Conservation (phyloP, 2,797 vertebrate species). For the Crax fasciolata region DNA sequence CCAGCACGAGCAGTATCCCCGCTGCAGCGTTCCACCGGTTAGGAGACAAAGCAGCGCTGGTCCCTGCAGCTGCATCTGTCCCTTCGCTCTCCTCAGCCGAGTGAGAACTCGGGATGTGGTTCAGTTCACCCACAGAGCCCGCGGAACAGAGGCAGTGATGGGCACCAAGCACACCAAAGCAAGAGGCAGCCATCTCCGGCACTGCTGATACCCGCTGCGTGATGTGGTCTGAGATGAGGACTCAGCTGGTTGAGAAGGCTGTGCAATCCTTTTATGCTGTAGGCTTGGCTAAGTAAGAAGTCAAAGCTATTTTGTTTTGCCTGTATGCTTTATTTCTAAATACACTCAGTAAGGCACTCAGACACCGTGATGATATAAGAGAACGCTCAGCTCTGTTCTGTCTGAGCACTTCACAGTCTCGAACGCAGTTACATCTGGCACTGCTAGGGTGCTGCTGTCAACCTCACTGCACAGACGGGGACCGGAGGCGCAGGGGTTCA, state of each 20-base stretch:
- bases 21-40: not conserved
- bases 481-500: not conserved
- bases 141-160: not conserved
- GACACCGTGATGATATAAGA: not conserved
- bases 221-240: not conserved
- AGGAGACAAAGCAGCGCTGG: not conserved
- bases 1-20: rapidly evolving
- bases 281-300: not conserved
- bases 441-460: not conserved
- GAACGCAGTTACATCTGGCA: not conserved
- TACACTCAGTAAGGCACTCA: not conserved
- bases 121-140: not conserved
- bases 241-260: rapidly evolving
- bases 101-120: not conserved
- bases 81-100: not conserved
- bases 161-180: not conserved
- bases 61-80: not conserved
- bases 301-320: not conserved
- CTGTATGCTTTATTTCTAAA: slow-evolving; percentile 26
- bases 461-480: not conserved
- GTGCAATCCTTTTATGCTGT: not conserved
- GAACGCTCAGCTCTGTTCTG: not conserved
- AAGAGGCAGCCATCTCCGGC: not conserved
- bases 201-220: not conserved
- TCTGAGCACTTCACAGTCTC: not conserved